Evolutionary conservation across 2,888 invertebrate species (phyloP), one percentile per base, ranked within the genome.

Genomic region (Marronus borbonicus): DNA sequence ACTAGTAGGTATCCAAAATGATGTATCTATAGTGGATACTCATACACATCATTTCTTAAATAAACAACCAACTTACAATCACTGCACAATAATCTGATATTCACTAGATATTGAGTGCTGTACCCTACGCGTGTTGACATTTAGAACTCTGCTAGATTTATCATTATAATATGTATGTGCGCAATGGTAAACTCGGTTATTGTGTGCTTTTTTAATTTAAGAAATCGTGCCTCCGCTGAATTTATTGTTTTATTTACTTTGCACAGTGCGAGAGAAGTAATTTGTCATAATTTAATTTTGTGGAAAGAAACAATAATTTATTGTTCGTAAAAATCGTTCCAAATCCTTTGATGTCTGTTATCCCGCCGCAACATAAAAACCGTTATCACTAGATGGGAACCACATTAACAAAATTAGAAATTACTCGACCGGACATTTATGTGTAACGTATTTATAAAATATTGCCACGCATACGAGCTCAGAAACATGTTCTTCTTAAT

Each of bases 371-470:
- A 24, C 36, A 24, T 14, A 49, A 20, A 17, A 20, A 7, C 28
- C 49, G 28, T 68, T 24, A 68, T 50, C 10, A 20, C 24, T 24
- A 24, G 49, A 68, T 12, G 24, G 8, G 12, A 50, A 50, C 10
- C 24, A 50, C 68, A 68, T 68, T 68, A 68, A 68, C 50, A 50
- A 24, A 68, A 68, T 68, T 68, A 68, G 24, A 39, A 72, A 58
- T 20, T 72, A 39, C 14, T 39, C 58, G 7, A 17, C 2, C 4
- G 28, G 31, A 58, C 36, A 36, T 72, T 55, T 39, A 55, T 17
- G 55, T 36, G 20, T 36, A 55, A 17, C 49, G 20, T 28, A 52
- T 20, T 24, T 68, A 44, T 66, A 44, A 24, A 10, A 49, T 66
- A 44, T 12, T 44, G 44, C 50, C 68, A 68, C 24, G 20, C 50